Evolutionary conservation across 2,113 vertebrate species (phyloP).

Genomic region (Poicephalus gulielmi): DNA sequence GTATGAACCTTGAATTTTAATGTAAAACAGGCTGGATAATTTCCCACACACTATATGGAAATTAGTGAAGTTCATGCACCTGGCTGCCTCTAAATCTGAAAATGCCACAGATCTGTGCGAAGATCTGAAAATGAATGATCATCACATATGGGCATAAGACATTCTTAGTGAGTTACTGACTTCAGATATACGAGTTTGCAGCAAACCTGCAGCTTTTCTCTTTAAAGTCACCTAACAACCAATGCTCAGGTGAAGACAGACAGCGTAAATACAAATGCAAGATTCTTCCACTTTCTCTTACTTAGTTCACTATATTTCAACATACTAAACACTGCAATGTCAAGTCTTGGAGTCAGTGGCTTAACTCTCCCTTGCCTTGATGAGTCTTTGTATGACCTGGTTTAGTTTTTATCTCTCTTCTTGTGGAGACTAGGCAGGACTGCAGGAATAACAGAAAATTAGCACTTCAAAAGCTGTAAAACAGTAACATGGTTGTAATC

Average conservation of each 20-base stretch:
- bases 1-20: conserved; percentile 64
- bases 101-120: not conserved
- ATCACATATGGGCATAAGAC: not conserved
- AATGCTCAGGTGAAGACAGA: not conserved
- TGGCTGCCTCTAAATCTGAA: conserved; percentile 35
- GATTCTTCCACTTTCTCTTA: not conserved
- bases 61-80: conserved; percentile 31
- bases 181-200: not conserved
- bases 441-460: not conserved
- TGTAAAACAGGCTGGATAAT: conserved; percentile 38
- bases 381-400: not conserved
- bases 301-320: not conserved
- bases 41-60: conserved; percentile 41
- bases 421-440: not conserved
- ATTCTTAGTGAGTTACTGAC: not conserved
- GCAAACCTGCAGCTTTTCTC: not conserved
- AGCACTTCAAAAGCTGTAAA: not conserved
- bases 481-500: not conserved
- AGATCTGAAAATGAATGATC: conserved; percentile 4
- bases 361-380: not conserved
- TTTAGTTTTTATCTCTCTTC: not conserved
- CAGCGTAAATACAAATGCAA: not conserved
- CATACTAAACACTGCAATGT: not conserved
- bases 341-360: not conserved
- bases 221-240: not conserved